Base-by-base conservation (phyloP, 1,140 invertebrate genomes). In the Rhagoletis pomonella region DNA sequence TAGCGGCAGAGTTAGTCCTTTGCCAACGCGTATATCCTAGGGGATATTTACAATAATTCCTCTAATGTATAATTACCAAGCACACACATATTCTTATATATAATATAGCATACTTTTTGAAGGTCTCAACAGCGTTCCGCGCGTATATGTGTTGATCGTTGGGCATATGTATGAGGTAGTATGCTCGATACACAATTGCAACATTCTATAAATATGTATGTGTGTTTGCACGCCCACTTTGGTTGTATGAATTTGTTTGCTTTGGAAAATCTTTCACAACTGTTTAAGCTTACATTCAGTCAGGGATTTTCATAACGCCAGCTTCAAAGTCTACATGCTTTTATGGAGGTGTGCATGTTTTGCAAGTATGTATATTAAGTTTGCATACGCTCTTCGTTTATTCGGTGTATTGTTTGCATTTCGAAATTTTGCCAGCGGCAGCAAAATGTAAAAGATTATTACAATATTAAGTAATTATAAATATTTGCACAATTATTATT, bases 11-110 rank as follows among this genome's bases (percentile, higher is more conserved):
- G 19, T 59, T 42, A 42, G 62, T 50, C 47, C 64, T 87, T 42
- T 59, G 50, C 47, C 50, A 39, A n/a, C 44, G 50, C 69, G 29
- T 29, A 81, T 87, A 47, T 42, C 86, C 86, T 81, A 44, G 12
- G 64, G 89, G 89, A 89, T 92, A 89, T 91, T 91, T 91, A 88
- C 91, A 90, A 89, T 91, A 90, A 91, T 91, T 91, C 90, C 90
- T 88, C 90, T 90, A 90, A 89, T 92, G 91, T 91, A 90, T 87
- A 87, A 87, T 87, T 87, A 87, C 87, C 47, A n/a, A 39, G 44
- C 60, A 1, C 14, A 60, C 17, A 64, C 29, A 29, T 29, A 29
- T 29, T 29, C 29, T 29, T 29, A 29, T 29, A 29, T 29, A 29
- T 29, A 29, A 29, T 87, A 14, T 64, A 88, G 86, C 89, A 88